Evolutionary conservation across 2,797 vertebrate species (phyloP), one percentile per base, ranked within the genome.

Genomic region (Myoxocephalus aenaeus): DNA sequence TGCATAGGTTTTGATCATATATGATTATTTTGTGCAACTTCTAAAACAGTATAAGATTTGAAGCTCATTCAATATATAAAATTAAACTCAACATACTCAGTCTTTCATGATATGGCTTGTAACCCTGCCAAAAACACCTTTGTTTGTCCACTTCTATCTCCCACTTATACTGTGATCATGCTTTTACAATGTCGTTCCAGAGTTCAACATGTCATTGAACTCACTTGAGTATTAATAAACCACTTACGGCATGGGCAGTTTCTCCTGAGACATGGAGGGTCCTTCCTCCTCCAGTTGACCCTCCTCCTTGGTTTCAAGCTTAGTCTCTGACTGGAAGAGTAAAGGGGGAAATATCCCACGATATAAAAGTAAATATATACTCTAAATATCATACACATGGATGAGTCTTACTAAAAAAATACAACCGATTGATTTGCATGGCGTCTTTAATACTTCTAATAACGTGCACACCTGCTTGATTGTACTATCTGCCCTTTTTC

Each of bases 401-500:
- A 70, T 64, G 12, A 27, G 1, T 29, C 40, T n/a, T 10, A 4
- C 4, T 12, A 5, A 46, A 65, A 63, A 42, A 22, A 9, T 13
- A 48, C 63, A 10, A 10, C 4, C 10, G 6, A 29, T 7, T 40
- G n/a, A 70, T 66, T n/a, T 58, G 3, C 7, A 50, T 22, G 2
- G 18, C 1, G 18, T 44, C 53, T 57, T 34, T 6, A 12, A 14
- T 29, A 67, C 9, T 32, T 38, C 1, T 50, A 27, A 50, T 27
- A 36, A 69, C 14, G 0, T 54, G 5, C 79, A 75, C 89, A 99
- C 98, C 97, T 98, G 97, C 87, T 98, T 98, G 70, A 96, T 94
- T 93, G 97, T 95, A 89, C 96, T 97, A 75, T 99, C 98, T 12
- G 93, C 96, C 83, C 97, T 96, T 84, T 96, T 96, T 76, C 98